Percentiles rank a stretch among this genome's conserved stretches.
These are phyloP conservation scores for Zaprionus lineosus DNA, from an alignment of 2,888 invertebrate genomes.

Conservation along the genomic window DNA sequence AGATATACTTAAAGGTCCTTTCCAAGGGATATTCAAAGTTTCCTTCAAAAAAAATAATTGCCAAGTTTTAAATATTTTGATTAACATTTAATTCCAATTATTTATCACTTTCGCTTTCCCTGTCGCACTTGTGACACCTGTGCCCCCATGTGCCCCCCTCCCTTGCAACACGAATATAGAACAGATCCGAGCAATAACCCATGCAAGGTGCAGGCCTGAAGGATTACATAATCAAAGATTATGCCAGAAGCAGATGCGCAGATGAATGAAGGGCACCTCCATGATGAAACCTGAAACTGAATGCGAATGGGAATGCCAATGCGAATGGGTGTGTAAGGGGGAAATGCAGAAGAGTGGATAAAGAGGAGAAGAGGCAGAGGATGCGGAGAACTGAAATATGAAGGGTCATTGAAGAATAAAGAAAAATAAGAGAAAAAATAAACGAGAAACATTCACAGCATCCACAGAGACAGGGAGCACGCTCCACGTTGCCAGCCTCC, in stretches of 20 bases:
- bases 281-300: constrained; percentile 35
- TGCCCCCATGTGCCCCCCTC: too few relatives aligned
- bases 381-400: too few relatives aligned
- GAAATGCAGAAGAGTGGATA: not conserved
- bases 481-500: constrained; percentile 38
- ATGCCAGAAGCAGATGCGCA: constrained; percentile 48
- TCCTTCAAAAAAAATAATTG: too few relatives aligned
- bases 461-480: constrained; percentile 38
- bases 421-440: not conserved
- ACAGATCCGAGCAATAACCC: too few relatives aligned
- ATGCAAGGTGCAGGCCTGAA: constrained; percentile 43
- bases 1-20: too few relatives aligned
- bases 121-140: too few relatives aligned
- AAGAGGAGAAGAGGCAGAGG: constrained; percentile 17
- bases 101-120: too few relatives aligned
- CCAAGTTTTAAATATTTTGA: too few relatives aligned
- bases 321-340: not conserved
- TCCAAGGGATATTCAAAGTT: too few relatives aligned
- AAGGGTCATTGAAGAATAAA: too few relatives aligned
- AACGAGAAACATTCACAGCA: constrained; percentile 38
- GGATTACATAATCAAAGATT: constrained; percentile 55
- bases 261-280: constrained; percentile 38
- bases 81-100: too few relatives aligned
- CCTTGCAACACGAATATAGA: too few relatives aligned
- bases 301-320: constrained; percentile 4